phyloP scores from a whole-genome alignment of 2,888 invertebrate species.

The Caenorhabditis macrosperma region DNA sequence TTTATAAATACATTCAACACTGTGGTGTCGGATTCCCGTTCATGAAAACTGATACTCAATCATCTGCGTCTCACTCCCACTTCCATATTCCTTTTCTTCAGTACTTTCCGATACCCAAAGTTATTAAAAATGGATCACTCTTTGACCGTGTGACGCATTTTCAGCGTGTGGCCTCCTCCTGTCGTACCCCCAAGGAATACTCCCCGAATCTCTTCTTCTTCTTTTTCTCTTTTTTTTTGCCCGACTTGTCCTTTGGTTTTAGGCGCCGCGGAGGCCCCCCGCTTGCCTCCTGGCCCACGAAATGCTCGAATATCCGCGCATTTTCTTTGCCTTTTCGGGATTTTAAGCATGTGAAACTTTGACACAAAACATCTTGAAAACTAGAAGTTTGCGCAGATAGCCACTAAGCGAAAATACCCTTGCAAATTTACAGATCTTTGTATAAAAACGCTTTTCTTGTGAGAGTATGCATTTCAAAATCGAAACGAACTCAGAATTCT shows the following conservation, averaged over 20 bases:
- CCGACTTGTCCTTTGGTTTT: slow-evolving; percentile 51
- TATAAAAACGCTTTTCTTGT: too few relatives aligned
- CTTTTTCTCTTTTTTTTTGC: too few relatives aligned
- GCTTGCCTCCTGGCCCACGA: slow-evolving; percentile 13
- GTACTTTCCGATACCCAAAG: not conserved
- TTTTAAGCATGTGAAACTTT: too few relatives aligned
- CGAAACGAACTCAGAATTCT: too few relatives aligned
- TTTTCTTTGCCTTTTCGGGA: slow-evolving; percentile 31
- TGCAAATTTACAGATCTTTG: too few relatives aligned
- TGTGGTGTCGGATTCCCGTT: not conserved
- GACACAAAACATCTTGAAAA: too few relatives aligned
- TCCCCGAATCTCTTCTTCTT: slow-evolving; percentile 16
- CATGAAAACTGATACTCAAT: not conserved
- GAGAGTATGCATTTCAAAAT: too few relatives aligned
- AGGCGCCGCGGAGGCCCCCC: not conserved
- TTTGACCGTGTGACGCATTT: not conserved
- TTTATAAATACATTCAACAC: not conserved
- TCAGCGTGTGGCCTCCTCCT: not conserved
- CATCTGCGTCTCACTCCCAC: not conserved
- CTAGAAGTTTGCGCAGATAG: too few relatives aligned
- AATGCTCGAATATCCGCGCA: slow-evolving; percentile 58
- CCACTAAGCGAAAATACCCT: too few relatives aligned
- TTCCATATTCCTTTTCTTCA: not conserved
- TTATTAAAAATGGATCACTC: slow-evolving; percentile 27
- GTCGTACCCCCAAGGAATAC: slow-evolving; percentile 31